Evolutionary conservation across 2,888 invertebrate species (phyloP), one percentile per base, ranked within the genome.

Genomic region (Matsumyia berberina): DNA sequence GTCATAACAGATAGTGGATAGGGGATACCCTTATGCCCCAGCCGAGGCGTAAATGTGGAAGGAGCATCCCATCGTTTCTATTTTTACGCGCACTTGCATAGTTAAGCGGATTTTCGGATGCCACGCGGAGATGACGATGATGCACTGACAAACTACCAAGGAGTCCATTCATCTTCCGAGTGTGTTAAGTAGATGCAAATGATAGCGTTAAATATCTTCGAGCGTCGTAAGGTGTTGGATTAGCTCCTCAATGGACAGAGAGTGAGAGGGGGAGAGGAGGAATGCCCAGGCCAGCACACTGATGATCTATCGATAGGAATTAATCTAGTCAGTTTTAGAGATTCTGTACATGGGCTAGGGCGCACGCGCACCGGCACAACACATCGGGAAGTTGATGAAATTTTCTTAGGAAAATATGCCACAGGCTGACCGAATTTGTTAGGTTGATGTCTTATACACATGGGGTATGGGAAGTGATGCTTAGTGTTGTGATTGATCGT

Each of bases 131-230:
- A 77, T 15, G 31, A 62, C 78, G 69, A 64, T 76, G 85, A 74
- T 80, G 80, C 74, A 85, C 85, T 80, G 80, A 80, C 80, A 85
- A 80, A 76, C 70, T 80, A 70, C 66, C 70, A 85, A 70, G 76
- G 58, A 76, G 80, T 62, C 80, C 51, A 85, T 85, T 76, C 53
- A 85, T 85, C 85, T 70, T 85, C 58, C 53, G 66, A 80, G 74
- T 85, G 80, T 85, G 85, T 74, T 80, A 85, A 80, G 80, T 85
- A 85, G 85, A 85, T 85, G 85, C 80, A 85, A 85, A 85, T 80
- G 85, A 85, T 85, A 85, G 80, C 70, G 80, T 85, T 85, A 85
- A 85, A 85, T 85, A 85, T 74, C 80, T 85, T 58, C 55, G 66
- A 74, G 85, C 85, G 49, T 74, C 80, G 17, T 57, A 64, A 85